Base-by-base conservation (phyloP, 2,113 vertebrate genomes). In the Donacobius atricapilla region DNA sequence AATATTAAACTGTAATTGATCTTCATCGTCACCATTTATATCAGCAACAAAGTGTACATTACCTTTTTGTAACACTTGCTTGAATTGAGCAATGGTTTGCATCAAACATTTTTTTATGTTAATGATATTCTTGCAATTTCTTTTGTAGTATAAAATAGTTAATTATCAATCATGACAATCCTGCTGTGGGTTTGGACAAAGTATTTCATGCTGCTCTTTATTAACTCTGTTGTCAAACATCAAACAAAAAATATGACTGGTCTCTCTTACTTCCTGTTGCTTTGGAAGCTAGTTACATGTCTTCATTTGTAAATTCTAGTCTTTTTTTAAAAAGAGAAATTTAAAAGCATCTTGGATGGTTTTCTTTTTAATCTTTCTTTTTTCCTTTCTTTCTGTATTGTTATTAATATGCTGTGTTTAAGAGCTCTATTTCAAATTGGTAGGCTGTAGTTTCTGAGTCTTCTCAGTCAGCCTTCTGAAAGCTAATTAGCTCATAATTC, bases 191-290 rank as follows among this genome's bases (percentile, higher is more conserved):
- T 94, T 87, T 80, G 27, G 44, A 24, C 60, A 65, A 51, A 35
- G 37, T 95, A 68, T 78, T 95, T 47, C 87, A 50, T 69, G 60
- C 51, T 65, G 92, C 37, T 44, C 57, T 96, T 96, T 96, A 92
- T 94, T 93, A 96, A 86, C 31, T 31, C 14, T 88, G 71, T 70
- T 96, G 73, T 97, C 93, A 97, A 95, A 94, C 45, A 64, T 75
- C n/a, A 68, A 61, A 75, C 51, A 96, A 96, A 95, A 96, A 44
- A n/a, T 40, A 22, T 45, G 44, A 63, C 28, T 95, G 54, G 54
- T 94, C 90, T 92, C 93, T 94, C 87, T 78, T 96, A 53, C 93
- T 94, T 97, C 93, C 93, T 85, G 94, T 97, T 98, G 90, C 96
- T 98, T 96, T 97, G 96, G 96, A 96, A 98, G 97, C 82, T 89